Conservation (phyloP, 2,797 vertebrate species). For the Crocodylus rhombifer region DNA sequence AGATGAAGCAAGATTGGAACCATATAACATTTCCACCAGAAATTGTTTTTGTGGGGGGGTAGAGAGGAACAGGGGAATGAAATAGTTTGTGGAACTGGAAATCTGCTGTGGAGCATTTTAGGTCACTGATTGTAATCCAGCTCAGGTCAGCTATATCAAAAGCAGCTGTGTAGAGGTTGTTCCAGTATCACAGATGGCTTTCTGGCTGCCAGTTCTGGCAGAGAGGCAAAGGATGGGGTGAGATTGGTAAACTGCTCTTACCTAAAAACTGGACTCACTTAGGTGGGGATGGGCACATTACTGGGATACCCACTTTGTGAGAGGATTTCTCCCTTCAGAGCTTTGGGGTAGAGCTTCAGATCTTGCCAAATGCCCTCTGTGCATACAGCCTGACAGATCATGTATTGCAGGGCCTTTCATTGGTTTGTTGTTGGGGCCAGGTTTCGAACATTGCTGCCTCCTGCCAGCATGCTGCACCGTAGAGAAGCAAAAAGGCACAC, state of each 20-base stretch:
- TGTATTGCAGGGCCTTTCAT: not conserved
- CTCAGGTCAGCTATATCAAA: not conserved
- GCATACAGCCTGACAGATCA: fast-evolving
- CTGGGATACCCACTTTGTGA: not conserved
- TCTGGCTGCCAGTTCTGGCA: not conserved
- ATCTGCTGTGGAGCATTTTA: not conserved
- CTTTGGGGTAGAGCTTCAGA: not conserved
- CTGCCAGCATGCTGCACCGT: too few species aligned
- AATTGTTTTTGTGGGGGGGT: fast-evolving
- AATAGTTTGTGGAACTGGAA: not conserved
- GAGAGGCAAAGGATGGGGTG: not conserved
- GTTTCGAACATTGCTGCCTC: not conserved
- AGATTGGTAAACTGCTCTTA: too few species aligned
- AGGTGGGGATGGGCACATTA: not conserved
- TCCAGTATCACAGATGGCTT: fast-evolving
- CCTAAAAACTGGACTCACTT: not conserved
- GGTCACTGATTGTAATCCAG: not conserved
- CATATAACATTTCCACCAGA: not conserved
- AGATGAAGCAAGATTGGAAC: not conserved
- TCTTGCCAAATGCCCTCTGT: fast-evolving
- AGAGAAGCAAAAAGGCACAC: too few species aligned
- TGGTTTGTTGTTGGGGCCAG: not conserved
- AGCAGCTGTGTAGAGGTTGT: fast-evolving
- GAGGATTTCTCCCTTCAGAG: not conserved
- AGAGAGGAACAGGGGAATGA: too few species aligned